Conservation (phyloP, 1,140 invertebrate species). For the Bombus picipes region DNA sequence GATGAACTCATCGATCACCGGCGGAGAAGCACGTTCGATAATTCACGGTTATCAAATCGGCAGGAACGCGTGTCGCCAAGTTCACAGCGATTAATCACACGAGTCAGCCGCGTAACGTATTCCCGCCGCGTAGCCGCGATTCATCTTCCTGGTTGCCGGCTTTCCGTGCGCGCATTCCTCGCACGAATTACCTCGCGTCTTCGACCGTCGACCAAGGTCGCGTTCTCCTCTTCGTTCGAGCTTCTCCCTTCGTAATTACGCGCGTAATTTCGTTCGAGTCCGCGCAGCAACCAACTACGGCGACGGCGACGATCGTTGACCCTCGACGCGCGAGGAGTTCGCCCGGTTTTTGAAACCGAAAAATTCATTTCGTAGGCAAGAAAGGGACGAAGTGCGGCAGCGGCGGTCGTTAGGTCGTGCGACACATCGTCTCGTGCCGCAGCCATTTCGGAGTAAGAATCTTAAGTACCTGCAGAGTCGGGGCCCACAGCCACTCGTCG, state of each 20-base stretch:
- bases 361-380: not conserved
- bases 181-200: conserved; percentile 7
- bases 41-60: conserved; percentile 36
- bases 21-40: not conserved
- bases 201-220: not conserved
- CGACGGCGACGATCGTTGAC: not conserved
- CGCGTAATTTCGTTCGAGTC: not conserved
- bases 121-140: conserved; percentile 21
- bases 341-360: not conserved
- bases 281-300: not conserved
- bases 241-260: conserved; percentile 3
- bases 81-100: conserved; percentile 30
- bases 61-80: conserved; percentile 26
- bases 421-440: not conserved
- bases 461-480: conserved; percentile 43
- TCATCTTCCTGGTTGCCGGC: conserved; percentile 14
- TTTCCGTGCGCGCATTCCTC: conserved; percentile 13
- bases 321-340: not conserved
- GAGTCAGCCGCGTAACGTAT: not conserved
- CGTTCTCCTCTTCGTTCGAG: not conserved
- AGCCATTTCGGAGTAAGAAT: conserved; percentile 42
- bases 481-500: conserved; percentile 35
- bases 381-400: not conserved
- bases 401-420: conserved; percentile 11
- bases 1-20: conserved; percentile 26